A percentile compares a stretch with the other conserved stretches of the same genome.
phyloP scores from a whole-genome alignment of 2,113 vertebrate genomes.

The Myiopsitta monachus region DNA sequence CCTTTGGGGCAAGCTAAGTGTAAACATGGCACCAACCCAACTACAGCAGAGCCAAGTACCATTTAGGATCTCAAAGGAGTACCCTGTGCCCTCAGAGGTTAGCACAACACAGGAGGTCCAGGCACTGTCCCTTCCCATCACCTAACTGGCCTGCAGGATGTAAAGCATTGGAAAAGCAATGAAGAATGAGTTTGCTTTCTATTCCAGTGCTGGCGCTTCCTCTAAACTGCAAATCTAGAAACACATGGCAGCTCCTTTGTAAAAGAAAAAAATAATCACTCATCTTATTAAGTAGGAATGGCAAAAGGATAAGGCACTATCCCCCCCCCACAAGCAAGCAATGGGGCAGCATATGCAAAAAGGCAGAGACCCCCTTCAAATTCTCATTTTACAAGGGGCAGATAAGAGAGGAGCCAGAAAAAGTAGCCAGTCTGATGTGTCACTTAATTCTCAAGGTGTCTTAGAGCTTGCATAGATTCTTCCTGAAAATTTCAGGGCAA shows the following conservation, averaged over 20 bases:
- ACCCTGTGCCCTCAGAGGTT: background rate
- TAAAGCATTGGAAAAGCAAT: background rate
- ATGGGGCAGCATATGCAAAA: background rate
- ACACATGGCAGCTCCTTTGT: background rate
- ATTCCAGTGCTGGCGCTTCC: background rate
- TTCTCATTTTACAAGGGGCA: background rate
- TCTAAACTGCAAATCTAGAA: background rate
- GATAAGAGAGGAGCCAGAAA: background rate
- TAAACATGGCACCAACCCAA: constrained; percentile 23
- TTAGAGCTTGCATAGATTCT: background rate
- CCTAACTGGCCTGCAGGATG: background rate
- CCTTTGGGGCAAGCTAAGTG: constrained; percentile 22
- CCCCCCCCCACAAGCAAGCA: background rate
- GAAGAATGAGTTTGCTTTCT: background rate
- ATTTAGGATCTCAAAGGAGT: background rate
- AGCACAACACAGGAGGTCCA: background rate
- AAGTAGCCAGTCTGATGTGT: background rate
- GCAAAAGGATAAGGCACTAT: background rate
- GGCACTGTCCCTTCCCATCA: background rate
- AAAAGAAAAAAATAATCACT: background rate
- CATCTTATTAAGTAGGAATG: background rate
- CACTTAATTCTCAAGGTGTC: background rate
- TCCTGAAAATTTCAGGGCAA: background rate
- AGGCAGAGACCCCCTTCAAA: background rate
- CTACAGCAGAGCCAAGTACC: background rate